Base-by-base conservation (phyloP, 2,888 invertebrate genomes). In the Hemithea aestivaria region DNA sequence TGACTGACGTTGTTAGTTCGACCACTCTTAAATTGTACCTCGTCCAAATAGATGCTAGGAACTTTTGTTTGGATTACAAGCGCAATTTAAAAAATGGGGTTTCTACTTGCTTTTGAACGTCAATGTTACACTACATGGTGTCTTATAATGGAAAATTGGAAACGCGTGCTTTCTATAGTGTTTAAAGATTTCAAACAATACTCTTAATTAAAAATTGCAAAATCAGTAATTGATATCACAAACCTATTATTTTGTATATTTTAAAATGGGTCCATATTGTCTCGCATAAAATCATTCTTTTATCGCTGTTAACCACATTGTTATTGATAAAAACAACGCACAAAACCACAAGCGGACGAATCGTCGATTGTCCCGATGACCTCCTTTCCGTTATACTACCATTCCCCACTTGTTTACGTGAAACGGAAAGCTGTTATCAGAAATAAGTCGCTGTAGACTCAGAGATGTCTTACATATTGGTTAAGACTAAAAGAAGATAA, bases 371-470 rank as follows among this genome's bases (percentile, higher is more conserved):
- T 16, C 16, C 16, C 16, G 2, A 4, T 65, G 61, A 61, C 62
- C 62, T 56, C 56, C 47, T 49, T 58, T 44, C 36, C 51, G 50
- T 54, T 53, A 51, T 54, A 50, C 43, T 26, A 40, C 58, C 60
- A 63, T 71, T 66, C 55, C 51, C 45, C 56, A 53, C 66, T 72
- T 77, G 78, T 78, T 78, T 78, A 74, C 75, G 58, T 69, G 61
- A 66, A 67, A 69, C 63, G 67, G 58, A 69, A 73, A 64, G 67
- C 68, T 72, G 73, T 67, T 76, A 75, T 73, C 74, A 67, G 68
- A 62, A 66, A 71, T 67, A 69, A 68, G 70, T 70, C 66, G 56
- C 59, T 65, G 33, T 42, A 42, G 29, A 10, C 33, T 2, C 2
- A 23, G 41, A 42, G 41, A 26, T 26, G 36, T 21, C 41, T 16